phyloP scores from a whole-genome alignment of 92 coral and sea anemone genomes.

The Heteractis magnifica region DNA sequence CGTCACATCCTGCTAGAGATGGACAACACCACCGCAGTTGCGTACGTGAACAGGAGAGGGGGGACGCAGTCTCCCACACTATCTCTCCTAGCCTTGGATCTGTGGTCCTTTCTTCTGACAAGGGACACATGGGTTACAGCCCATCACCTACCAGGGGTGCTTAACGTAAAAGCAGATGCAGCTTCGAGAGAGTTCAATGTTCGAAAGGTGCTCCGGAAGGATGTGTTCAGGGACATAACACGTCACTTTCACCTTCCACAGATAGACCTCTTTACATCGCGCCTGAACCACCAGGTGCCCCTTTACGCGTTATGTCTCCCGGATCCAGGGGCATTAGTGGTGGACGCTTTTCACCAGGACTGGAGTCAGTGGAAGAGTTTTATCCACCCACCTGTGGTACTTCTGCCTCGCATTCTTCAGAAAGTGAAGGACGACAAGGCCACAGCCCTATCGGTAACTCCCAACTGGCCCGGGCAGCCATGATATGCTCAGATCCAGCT shows the following conservation, averaged over 20 bases:
- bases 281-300: not conserved
- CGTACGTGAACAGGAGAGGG: constrained; percentile 44
- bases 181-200: constrained; percentile 53
- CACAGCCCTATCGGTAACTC: constrained; percentile 45
- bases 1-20: constrained; percentile 34
- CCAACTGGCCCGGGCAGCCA: constrained; percentile 43
- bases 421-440: not conserved
- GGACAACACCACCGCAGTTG: constrained; percentile 4
- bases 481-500: constrained; percentile 45
- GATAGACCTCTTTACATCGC: not conserved
- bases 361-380: constrained; percentile 30
- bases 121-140: no score
- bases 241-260: no score
- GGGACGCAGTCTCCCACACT: no score
- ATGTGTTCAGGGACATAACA: not conserved
- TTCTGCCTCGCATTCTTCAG: constrained; percentile 40
- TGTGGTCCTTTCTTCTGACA: no score
- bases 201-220: constrained; percentile 19
- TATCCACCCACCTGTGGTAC: constrained; percentile 41
- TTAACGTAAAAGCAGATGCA: constrained; percentile 50
- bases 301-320: constrained; percentile 18
- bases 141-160: constrained; percentile 35
- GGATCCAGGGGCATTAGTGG: not conserved
- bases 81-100: no score
- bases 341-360: constrained; percentile 43